A percentile compares a stretch with the other conserved stretches of the same genome.
Evolutionary conservation across 1,140 invertebrate genomes (phyloP).

Genomic region (Pachyrhynchus sulphureomaculatus): DNA sequence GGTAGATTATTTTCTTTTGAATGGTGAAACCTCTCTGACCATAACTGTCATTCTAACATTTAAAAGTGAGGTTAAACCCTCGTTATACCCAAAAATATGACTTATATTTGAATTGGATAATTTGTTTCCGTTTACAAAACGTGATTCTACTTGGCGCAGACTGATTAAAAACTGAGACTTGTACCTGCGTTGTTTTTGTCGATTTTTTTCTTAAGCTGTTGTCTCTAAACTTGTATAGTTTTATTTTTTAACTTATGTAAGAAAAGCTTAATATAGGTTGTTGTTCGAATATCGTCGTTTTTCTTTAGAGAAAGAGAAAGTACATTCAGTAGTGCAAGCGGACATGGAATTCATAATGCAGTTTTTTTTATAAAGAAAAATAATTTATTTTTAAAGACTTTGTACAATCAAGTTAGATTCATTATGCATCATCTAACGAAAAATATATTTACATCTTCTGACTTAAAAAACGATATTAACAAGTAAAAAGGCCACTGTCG

Average conservation of each 20-base stretch:
- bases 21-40: no score
- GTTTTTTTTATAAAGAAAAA: neutral
- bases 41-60: neutral
- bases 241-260: slow-evolving; percentile 22
- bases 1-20: no score
- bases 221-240: slow-evolving; percentile 15
- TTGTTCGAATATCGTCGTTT: neutral
- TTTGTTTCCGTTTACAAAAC: no score
- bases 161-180: neutral
- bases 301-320: no score
- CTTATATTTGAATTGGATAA: no score
- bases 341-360: no score
- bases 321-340: no score
- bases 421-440: neutral
- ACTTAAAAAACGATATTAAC: neutral
- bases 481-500: neutral
- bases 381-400: slow-evolving; percentile 1
- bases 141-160: neutral
- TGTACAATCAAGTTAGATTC: neutral
- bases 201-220: slow-evolving; percentile 12
- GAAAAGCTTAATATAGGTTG: slow-evolving; percentile 11
- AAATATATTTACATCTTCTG: neutral
- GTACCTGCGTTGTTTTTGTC: neutral
- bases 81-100: no score
- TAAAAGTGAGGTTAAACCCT: no score